phyloP scores from a whole-genome alignment of 2,797 vertebrate genomes.

The Lepilemur septentrionalis region DNA sequence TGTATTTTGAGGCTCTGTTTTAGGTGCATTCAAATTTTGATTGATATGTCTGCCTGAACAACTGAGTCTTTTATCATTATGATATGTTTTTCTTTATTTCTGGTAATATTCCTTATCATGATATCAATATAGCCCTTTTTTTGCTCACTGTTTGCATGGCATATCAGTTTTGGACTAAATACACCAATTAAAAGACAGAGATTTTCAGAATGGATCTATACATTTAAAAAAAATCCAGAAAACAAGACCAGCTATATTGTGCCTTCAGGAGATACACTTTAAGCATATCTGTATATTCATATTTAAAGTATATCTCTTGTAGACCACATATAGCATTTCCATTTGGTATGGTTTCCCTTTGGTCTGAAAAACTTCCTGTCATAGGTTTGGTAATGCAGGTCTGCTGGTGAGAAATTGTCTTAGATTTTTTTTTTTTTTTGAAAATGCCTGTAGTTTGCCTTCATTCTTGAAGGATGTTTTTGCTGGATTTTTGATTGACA shows the following conservation, averaged over 20 bases:
- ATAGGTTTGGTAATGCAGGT: neutral
- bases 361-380: neutral
- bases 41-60: neutral
- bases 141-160: neutral
- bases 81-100: neutral
- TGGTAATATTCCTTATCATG: neutral
- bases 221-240: too few species aligned
- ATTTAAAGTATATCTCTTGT: neutral
- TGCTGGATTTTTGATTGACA: neutral
- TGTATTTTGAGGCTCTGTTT: neutral
- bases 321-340: neutral
- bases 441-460: neutral
- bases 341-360: neutral
- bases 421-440: neutral
- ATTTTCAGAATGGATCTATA: too few species aligned
- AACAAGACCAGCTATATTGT: too few species aligned
- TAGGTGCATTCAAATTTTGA: neutral
- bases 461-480: neutral
- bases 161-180: neutral
- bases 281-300: neutral
- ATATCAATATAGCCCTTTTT: neutral
- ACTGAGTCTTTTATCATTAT: neutral
- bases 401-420: neutral
- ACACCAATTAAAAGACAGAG: too few species aligned
- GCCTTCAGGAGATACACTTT: neutral